phyloP scores from a whole-genome alignment of 1,140 invertebrate species.

The Meloidogyne chitwoodi region DNA sequence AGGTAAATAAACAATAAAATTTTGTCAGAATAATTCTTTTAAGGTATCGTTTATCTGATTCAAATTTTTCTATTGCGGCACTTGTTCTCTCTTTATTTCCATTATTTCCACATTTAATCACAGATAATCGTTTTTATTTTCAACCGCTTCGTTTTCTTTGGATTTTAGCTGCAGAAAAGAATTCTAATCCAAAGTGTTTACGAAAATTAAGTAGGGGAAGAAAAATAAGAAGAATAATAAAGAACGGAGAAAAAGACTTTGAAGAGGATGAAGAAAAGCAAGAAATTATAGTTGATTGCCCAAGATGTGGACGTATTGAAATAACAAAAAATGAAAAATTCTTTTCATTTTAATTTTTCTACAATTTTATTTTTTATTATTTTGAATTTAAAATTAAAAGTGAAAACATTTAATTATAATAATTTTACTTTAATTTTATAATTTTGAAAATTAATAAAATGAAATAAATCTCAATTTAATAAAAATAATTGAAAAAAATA shows the following conservation, averaged over 20 bases:
- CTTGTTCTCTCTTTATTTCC: constrained; percentile 42
- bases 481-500: too few species aligned
- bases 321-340: not conserved
- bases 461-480: too few species aligned
- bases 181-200: not conserved
- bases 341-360: not conserved
- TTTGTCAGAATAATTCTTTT: constrained; percentile 5
- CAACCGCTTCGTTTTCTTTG: constrained; percentile 42
- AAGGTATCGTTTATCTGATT: constrained; percentile 15
- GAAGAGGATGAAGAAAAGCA: not conserved
- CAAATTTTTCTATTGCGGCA: constrained; percentile 36
- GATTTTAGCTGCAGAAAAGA: constrained; percentile 34
- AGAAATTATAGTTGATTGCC: not conserved
- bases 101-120: constrained; percentile 35
- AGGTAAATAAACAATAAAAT: constrained; percentile 16
- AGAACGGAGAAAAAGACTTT: not conserved
- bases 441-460: too few species aligned
- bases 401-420: not conserved
- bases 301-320: constrained; percentile 9
- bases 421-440: not conserved
- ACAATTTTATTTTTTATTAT: not conserved
- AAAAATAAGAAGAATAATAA: not conserved
- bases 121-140: constrained; percentile 40
- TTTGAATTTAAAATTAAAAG: not conserved
- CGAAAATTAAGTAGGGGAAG: not conserved